phyloP scores from a whole-genome alignment of 2,888 invertebrate species.

The Hyalella azteca region DNA sequence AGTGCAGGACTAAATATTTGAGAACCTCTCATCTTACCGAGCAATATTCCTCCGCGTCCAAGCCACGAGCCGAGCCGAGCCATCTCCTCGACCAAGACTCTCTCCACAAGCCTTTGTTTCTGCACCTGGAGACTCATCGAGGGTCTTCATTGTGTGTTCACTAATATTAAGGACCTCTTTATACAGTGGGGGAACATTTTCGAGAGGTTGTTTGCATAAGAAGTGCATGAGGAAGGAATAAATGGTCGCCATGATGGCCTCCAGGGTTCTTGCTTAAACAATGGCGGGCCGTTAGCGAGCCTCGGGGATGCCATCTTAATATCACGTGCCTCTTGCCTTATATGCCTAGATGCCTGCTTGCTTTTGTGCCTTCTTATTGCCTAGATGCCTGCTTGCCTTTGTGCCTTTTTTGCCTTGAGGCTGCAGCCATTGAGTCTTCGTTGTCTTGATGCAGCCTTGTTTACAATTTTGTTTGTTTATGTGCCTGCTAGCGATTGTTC shows the following conservation, averaged over 20 bases:
- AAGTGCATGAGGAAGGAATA: slow-evolving; percentile 36
- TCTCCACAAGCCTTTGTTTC: background rate
- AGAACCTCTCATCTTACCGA: too few species aligned
- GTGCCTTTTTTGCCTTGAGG: too few species aligned
- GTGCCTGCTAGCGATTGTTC: too few species aligned
- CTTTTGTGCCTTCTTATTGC: too few species aligned
- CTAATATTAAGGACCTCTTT: slow-evolving; percentile 27
- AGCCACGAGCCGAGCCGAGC: too few species aligned
- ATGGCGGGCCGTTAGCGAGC: slow-evolving; percentile 21
- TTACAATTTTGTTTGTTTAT: too few species aligned
- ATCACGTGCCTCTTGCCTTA: background rate
- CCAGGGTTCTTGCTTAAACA: slow-evolving; percentile 31
- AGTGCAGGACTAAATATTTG: too few species aligned
- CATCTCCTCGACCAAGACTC: background rate
- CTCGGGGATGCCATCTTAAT: background rate
- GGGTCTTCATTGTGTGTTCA: slow-evolving; percentile 29
- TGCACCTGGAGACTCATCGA: slow-evolving; percentile 22
- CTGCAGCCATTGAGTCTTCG: too few species aligned
- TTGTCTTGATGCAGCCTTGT: too few species aligned
- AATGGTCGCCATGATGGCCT: slow-evolving; percentile 31
- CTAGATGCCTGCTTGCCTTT: too few species aligned
- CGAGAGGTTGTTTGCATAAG: slow-evolving; percentile 36
- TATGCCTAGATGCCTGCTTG: background rate
- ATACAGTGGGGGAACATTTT: slow-evolving; percentile 36
- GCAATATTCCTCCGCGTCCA: too few species aligned